These are phyloP conservation scores for Nomada fucata DNA, from an alignment of 2,888 invertebrate species.

Conservation along the genomic window DNA sequence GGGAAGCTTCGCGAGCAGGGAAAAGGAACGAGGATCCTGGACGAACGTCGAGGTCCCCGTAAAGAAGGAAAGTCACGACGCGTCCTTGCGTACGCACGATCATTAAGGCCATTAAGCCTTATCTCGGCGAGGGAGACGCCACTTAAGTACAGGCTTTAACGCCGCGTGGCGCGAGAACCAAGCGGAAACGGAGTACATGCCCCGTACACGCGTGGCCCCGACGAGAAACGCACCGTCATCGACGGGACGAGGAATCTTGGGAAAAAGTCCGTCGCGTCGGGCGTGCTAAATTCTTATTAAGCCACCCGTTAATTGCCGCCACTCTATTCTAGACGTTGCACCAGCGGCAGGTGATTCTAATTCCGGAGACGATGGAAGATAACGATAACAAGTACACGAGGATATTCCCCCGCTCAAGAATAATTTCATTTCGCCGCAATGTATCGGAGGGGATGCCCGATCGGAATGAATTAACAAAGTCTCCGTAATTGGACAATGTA, in stretches of 20 bases:
- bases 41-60: slow-evolving; percentile 46
- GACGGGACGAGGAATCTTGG: neutral
- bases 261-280: slow-evolving; percentile 13
- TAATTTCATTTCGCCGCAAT: too few species aligned
- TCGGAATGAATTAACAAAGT: too few species aligned
- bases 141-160: slow-evolving; percentile 68
- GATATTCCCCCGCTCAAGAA: too few species aligned
- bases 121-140: slow-evolving; percentile 65
- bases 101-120: slow-evolving; percentile 68
- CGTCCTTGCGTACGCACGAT: slow-evolving; percentile 64
- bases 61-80: slow-evolving; percentile 66
- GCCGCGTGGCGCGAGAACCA: slow-evolving; percentile 59
- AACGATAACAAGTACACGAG: too few species aligned
- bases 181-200: slow-evolving; percentile 39
- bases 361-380: too few species aligned
- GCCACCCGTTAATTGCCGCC: slow-evolving; percentile 32
- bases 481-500: too few species aligned
- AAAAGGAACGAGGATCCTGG: slow-evolving; percentile 43
- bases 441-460: too few species aligned
- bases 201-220: slow-evolving; percentile 28
- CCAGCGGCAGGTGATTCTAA: neutral
- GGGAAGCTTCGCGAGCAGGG: slow-evolving; percentile 4
- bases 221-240: slow-evolving; percentile 21
- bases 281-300: slow-evolving; percentile 46
- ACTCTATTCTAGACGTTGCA: neutral